Evolutionary conservation across 1,140 invertebrate genomes (phyloP), one percentile per base, ranked within the genome.

Genomic region (Drosophila repletoides): DNA sequence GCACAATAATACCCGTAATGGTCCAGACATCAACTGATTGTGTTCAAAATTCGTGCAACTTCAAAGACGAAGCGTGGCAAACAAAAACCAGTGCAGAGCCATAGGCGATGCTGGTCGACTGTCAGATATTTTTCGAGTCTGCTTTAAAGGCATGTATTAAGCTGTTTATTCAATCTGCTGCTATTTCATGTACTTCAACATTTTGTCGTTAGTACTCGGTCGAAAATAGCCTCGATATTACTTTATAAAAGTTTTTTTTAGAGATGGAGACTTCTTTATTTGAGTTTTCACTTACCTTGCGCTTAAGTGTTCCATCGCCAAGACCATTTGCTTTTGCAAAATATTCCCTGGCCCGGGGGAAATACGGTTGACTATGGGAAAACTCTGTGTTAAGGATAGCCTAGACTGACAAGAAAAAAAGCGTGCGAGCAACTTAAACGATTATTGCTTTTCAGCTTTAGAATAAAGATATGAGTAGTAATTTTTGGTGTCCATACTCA

Each of bases 251-350:
- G 75, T 56, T 46, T 72, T 65, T 68, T 68, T 28, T 17, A 26
- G 36, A 46, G 46, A 33, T 46, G 24, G 63, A 29, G 52, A 67
- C 24, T 58, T 72, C 79, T 79, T 79, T 79, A 79, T 79, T 79
- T 79, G 76, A 79, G 75, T 79, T 79, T 79, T 79, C 75, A 79
- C 75, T 79, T 79, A 79, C 75, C 75, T 77, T 61, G 58, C 58
- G 52, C 75, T 79, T 79, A 79, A 79, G 75, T 79, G 75, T 79
- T 79, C 72, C 73, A 63, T 63, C 75, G 72, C 40, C 75, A 66
- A 38, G 40, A 34, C 75, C 74, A 70, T 77, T 77, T 79, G 75
- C 70, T 79, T 79, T 76, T 63, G 49, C 49, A 31, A 48, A 67
- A 45, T 61, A 59, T 56, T 34, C 53, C n/a, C 67, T 21, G 38